Base-by-base conservation (phyloP, 2,113 vertebrate genomes). In the Balaenoptera acutorostrata region DNA sequence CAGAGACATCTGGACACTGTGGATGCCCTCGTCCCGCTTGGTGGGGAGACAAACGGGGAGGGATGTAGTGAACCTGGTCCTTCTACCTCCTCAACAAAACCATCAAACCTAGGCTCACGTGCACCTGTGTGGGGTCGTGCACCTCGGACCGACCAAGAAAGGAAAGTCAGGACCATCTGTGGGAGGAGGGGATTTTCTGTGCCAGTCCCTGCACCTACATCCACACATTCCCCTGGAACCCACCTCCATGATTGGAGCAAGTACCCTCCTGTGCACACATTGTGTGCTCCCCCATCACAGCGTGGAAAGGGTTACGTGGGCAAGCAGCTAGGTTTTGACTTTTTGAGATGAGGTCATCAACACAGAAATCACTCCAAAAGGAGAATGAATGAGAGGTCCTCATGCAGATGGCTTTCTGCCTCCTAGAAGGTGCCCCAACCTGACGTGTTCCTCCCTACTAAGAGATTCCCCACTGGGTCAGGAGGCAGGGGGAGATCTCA, bases 261-360 rank as follows among this genome's bases (percentile, higher is more conserved):
- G 23, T 10, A 17, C 0, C 10, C 20, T 49, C 49, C 33, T 23
- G 3, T 5, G 18, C 39, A 21, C 0, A 11, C 0, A 2, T 8
- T 0, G 1, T 18, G 25, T 33, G 46, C 17, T 27, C 29, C 23
- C 13, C 49, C 89, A 3, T 20, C 31, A 21, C 31, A 2, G 1
- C 1, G 25, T 6, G 8, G 31, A 39, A 21, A 41, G 74, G 52
- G 33, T n/a, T 36, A 36, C 13, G 20, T 4, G 9, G 72, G n/a
- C 0, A 18, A 4, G 25, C 3, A 17, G 23, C 0, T 0, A 57
- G 41, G 41, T 6, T 49, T 39, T 29, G 21, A 41, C 74, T 29
- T 44, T 75, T n/a, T 0, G 49, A 90, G 29, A 33, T 4, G 1
- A 59, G 31, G 31, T 14, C 33, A n/a, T 1, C 2, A 29, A 41